Conservation (phyloP, 1,140 invertebrate genomes). For the Drosophila nannoptera region DNA sequence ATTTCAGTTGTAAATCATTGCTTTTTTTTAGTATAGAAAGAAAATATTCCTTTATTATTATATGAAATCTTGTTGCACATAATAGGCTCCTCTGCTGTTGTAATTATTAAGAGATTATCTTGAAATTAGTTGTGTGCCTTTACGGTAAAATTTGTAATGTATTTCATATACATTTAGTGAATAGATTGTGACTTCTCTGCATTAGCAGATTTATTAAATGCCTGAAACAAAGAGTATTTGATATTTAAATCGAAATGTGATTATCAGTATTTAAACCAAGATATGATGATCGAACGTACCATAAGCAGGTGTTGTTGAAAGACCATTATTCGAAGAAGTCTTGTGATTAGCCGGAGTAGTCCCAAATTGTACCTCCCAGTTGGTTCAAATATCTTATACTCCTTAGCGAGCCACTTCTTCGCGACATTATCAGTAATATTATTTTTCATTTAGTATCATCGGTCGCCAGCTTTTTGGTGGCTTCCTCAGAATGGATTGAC, state of each 20-base stretch:
- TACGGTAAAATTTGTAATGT: neutral
- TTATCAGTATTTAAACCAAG: no score
- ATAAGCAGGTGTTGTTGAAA: conserved; percentile 33
- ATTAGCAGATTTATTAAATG: conserved; percentile 30
- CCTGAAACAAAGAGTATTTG: conserved; percentile 24
- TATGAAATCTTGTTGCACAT: neutral
- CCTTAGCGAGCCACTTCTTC: conserved; percentile 51
- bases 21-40: conserved; percentile 33
- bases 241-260: neutral
- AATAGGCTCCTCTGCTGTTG: neutral
- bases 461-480: conserved; percentile 8
- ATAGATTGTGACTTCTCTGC: conserved; percentile 5
- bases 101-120: neutral
- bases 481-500: conserved; percentile 25
- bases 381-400: conserved; percentile 55
- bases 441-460: neutral
- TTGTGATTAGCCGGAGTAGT: conserved; percentile 21
- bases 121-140: neutral
- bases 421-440: conserved; percentile 9
- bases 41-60: conserved; percentile 14
- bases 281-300: conserved; percentile 18
- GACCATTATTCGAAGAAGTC: conserved; percentile 16
- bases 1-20: conserved; percentile 7
- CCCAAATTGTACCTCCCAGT: conserved; percentile 27
- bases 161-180: conserved; percentile 7